Percentiles rank a stretch among this genome's conserved stretches.
Conservation (phyloP, 2,888 invertebrate genomes). For the Megastigmus dorsalis region DNA sequence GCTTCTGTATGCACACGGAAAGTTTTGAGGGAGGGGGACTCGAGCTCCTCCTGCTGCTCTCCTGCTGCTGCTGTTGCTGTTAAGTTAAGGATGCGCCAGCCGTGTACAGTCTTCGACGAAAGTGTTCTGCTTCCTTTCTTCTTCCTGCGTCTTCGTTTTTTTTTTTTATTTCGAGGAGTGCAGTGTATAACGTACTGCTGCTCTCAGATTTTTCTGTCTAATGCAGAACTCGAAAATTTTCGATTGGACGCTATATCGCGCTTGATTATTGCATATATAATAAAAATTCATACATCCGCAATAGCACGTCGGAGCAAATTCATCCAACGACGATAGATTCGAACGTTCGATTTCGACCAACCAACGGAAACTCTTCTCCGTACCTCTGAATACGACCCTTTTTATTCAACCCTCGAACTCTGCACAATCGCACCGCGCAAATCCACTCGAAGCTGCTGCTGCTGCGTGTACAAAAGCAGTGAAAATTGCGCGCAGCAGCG, state of each 20-base stretch:
- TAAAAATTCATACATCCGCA: not conserved
- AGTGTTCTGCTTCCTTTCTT: too few species aligned
- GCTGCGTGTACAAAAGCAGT: too few species aligned
- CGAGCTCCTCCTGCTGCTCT: too few species aligned
- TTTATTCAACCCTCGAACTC: not conserved
- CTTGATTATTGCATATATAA: not conserved
- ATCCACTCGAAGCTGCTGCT: not conserved
- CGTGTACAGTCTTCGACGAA: not conserved
- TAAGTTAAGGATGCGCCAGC: not conserved
- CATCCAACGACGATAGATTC: not conserved
- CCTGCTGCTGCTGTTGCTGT: too few species aligned
- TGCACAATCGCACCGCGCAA: not conserved
- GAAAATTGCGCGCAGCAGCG: not conserved
- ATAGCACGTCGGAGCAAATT: not conserved
- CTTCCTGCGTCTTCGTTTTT: too few species aligned
- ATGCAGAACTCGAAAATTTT: too few species aligned
- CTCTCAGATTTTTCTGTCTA: too few species aligned
- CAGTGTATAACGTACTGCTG: not conserved
- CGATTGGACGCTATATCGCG: too few species aligned
- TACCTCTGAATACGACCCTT: too few species aligned
- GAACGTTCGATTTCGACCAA: not conserved
- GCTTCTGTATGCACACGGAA: too few species aligned
- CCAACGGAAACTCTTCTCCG: too few species aligned
- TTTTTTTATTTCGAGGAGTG: too few species aligned
- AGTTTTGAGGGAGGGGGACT: not conserved